These are phyloP conservation scores for Galemys pyrenaicus DNA, from an alignment of 2,113 vertebrate genomes.

Conservation along the genomic window DNA sequence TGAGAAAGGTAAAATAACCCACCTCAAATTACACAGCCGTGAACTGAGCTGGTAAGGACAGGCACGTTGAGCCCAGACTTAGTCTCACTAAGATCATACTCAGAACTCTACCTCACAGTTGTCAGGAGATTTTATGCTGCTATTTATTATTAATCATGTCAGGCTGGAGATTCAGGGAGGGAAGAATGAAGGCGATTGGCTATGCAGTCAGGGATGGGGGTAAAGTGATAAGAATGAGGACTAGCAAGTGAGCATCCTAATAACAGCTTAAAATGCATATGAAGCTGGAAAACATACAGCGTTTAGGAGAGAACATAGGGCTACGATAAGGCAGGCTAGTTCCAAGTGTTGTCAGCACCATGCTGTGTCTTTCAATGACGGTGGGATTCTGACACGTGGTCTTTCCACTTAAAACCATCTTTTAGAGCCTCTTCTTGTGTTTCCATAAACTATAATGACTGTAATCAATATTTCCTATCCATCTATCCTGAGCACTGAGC, in stretches of 20 bases:
- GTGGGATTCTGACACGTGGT: neutral
- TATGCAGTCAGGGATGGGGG: neutral
- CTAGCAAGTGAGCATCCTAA: neutral
- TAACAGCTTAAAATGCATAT: neutral
- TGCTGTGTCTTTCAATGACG: neutral
- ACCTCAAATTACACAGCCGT: neutral
- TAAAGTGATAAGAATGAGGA: neutral
- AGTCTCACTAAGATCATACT: neutral
- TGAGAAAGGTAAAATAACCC: neutral
- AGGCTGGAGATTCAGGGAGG: neutral
- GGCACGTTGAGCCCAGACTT: neutral
- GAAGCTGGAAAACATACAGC: neutral
- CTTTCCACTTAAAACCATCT: constrained; percentile 34
- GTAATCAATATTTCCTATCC: constrained; percentile 32
- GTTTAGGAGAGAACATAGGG: neutral
- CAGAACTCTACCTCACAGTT: neutral
- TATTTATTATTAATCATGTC: neutral
- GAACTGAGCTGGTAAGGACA: neutral
- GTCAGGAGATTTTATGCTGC: neutral
- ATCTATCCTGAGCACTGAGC: neutral
- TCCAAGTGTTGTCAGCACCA: neutral
- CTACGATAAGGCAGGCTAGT: neutral
- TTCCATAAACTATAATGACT: constrained; percentile 16
- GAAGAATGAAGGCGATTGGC: neutral
- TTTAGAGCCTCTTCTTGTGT: neutral